phyloP scores from a whole-genome alignment of 2,888 invertebrate species.

The Plagodis pulveraria region DNA sequence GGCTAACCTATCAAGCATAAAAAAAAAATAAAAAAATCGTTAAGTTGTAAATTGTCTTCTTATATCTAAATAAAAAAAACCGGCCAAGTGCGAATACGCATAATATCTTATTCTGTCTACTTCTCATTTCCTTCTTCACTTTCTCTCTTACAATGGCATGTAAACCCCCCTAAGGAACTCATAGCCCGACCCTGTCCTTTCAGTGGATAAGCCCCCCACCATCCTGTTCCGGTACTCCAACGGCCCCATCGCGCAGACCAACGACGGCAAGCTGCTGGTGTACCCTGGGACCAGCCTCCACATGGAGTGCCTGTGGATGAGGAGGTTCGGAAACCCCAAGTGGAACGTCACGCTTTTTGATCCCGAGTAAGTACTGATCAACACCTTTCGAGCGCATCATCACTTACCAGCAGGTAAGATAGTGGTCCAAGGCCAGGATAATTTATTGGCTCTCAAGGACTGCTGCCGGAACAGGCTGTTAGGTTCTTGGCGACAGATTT shows the following conservation, averaged over 20 bases:
- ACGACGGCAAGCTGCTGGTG: slow-evolving; percentile 93
- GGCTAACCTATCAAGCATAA: too few species aligned
- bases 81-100: too few species aligned
- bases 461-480: too few species aligned
- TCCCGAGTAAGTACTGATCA: slow-evolving; percentile 70
- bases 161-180: slow-evolving; percentile 11
- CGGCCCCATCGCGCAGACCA: slow-evolving; percentile 94
- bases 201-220: slow-evolving; percentile 94
- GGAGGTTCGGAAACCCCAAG: slow-evolving; percentile 93
- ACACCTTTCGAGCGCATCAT: not conserved
- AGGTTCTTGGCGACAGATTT: too few species aligned
- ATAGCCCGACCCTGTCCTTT: slow-evolving; percentile 33
- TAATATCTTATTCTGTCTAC: not conserved
- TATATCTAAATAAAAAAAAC: too few species aligned
- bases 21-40: too few species aligned
- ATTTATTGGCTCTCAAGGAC: too few species aligned
- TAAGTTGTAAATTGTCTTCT: too few species aligned
- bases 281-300: slow-evolving; percentile 94
- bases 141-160: slow-evolving; percentile 1
- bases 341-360: slow-evolving; percentile 91
- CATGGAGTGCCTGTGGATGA: slow-evolving; percentile 95
- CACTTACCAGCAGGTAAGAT: too few species aligned
- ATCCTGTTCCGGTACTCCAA: slow-evolving; percentile 92
- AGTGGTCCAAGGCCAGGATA: too few species aligned
- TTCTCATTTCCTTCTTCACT: not conserved